Conservation (phyloP, 2,113 vertebrate species). For the Brachypodius melanocephalos region DNA sequence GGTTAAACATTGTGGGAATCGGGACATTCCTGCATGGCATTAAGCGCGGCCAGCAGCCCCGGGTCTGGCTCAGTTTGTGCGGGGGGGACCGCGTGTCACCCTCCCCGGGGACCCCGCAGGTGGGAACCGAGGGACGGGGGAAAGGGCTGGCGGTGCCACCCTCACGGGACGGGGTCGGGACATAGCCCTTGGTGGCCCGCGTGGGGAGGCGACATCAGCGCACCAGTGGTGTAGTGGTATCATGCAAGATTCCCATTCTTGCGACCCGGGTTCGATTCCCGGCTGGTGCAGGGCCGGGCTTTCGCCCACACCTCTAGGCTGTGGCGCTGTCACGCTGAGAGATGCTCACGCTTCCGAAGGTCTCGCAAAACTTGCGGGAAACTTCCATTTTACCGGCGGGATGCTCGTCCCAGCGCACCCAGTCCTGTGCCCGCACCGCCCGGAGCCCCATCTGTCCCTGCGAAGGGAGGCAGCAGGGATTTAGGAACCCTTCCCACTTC, state of each 20-base stretch:
- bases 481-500: accelerated
- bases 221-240: constrained; percentile 99
- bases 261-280: constrained; percentile 95
- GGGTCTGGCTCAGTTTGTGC: not conserved
- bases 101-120: too few relatives aligned
- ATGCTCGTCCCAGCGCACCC: not conserved
- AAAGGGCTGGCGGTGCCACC: accelerated
- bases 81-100: not conserved
- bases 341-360: too few relatives aligned
- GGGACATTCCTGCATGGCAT: constrained; percentile 28
- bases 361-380: accelerated
- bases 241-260: constrained; percentile 99
- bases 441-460: accelerated
- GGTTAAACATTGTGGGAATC: not conserved
- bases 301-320: accelerated
- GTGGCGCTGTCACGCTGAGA: too few relatives aligned
- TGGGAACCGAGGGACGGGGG: accelerated
- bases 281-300: constrained; percentile 76
- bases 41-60: not conserved
- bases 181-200: accelerated
- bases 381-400: accelerated
- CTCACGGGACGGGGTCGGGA: accelerated
- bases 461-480: accelerated
- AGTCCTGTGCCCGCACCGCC: accelerated
- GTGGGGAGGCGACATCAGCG: accelerated